Base-by-base conservation (phyloP, 2,113 vertebrate species). In the Hydrolagus affinis region DNA sequence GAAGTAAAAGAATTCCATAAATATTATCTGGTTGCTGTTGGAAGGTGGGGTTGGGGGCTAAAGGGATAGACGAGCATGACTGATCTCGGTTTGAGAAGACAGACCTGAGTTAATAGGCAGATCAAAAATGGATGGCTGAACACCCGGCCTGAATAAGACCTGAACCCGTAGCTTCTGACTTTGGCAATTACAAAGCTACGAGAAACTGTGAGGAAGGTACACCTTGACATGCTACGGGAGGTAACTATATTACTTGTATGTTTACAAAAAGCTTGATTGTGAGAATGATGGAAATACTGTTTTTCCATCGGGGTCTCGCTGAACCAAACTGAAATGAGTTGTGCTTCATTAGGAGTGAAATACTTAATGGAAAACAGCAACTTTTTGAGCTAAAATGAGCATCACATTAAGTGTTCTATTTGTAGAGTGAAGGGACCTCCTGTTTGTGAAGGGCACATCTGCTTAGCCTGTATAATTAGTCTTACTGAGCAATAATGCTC, bases 381-480 rank as follows among this genome's bases (percentile, higher is more conserved):
- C 57, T 83, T 14, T 28, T 19, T 15, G 25, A 66, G 1, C 30
- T 75, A 3, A 75, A 64, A 12, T 25, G 78, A 28, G 12, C 57
- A 28, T 30, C 11, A 15, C 23, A 80, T 64, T 15, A 80, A 28
- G 23, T 64, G 23, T 15, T 83, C 60, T 60, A 83, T 12, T 28
- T 83, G 78, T 83, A 28, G 60, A 64, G 60, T n/a, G 57, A 25
- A 28, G 23, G 23, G 12, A 32, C 8, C 21, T 28, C 28, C 78
- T 68, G 14, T 66, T 68, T 30, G 15, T 21, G 73, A 56, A 56
- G 8, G 19, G 73, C 73, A 75, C 78, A 83, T 60, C 78, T 83
- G 78, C 66, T 83, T 15, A 30, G 28, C 62, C 28, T 66, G 60
- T 64, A 83, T 83, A 64, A 83, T 83, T 66, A 66, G 78, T 66